These are phyloP conservation scores for Nebria ingens DNA, from an alignment of 1,140 invertebrate genomes.

Conservation along the genomic window DNA sequence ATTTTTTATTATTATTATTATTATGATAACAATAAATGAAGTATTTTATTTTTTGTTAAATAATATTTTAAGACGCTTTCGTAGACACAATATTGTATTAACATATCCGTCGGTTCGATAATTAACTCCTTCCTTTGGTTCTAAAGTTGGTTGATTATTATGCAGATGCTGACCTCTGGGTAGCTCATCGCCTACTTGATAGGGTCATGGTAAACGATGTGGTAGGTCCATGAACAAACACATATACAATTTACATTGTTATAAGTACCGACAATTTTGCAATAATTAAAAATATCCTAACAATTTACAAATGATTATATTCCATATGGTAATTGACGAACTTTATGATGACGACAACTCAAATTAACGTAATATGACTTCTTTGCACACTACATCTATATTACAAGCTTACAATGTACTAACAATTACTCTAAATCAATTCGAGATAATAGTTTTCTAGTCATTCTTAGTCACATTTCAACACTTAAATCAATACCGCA, in stretches of 20 bases:
- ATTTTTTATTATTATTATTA: no score
- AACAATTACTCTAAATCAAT: no score
- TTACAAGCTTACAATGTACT: no score
- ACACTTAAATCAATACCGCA: no score
- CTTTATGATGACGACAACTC: no score
- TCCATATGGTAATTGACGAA: no score
- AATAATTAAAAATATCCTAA: neutral
- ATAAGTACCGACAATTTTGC: neutral
- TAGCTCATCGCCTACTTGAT: neutral
- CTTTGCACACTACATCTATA: neutral
- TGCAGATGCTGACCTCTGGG: neutral
- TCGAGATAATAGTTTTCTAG: neutral
- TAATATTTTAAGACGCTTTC: neutral
- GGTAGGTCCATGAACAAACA: neutral
- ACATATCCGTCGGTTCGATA: no score
- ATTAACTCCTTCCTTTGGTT: no score
- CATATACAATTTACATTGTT: neutral
- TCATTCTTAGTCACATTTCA: no score
- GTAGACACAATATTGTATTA: neutral
- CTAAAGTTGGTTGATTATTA: neutral
- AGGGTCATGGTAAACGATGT: neutral
- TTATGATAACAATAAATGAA: neutral
- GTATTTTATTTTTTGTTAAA: neutral
- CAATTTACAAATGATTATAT: neutral
- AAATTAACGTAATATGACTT: neutral